Base-by-base conservation (phyloP, 2,888 invertebrate species). In the Acleris laterana region DNA sequence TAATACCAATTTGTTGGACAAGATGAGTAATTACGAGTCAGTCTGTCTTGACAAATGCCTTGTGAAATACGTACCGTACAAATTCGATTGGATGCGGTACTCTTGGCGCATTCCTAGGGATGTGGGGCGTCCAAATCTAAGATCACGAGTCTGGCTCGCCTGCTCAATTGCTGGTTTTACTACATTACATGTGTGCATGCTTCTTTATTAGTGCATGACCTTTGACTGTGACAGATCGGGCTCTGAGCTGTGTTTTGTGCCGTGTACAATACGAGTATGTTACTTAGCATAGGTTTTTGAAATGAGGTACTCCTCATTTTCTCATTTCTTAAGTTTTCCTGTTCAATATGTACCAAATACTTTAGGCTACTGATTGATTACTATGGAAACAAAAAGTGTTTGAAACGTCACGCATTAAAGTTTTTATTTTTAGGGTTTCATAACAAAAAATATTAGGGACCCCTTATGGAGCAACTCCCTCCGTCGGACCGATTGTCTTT, bases 11-110 rank as follows among this genome's bases (percentile, higher is more conserved):
- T 90, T 87, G 83, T 78, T 74, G 78, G 79, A 82, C 82, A 80
- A 79, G 85, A 87, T 90, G 86, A 89, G 84, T 88, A 88, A 90
- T 90, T 89, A 89, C 78, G 78, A 80, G 79, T 78, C 82, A 79
- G 78, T 82, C 50, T 80, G 75, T 87, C 84, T 84, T 90, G 89
- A 90, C 89, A 90, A 90, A 92, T 90, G 87, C 78, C 80, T 84
- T 84, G 84, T 87, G 83, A 88, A 85, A 84, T 89, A 88, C 87
- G 85, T 83, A 84, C 88, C 89, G 85, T 83, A 81, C 74, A 84
- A 83, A 89, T 88, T 82, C 79, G 84, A 90, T 90, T 88, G 79
- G 88, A 78, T 80, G 74, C 85, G 85, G 83, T 82, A 74, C 67
- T 63, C 59, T 65, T 57, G 70, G 69, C 68, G 71, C 81, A 83